Conservation (phyloP, 2,113 vertebrate species). For the Crotophaga sulcirostris region DNA sequence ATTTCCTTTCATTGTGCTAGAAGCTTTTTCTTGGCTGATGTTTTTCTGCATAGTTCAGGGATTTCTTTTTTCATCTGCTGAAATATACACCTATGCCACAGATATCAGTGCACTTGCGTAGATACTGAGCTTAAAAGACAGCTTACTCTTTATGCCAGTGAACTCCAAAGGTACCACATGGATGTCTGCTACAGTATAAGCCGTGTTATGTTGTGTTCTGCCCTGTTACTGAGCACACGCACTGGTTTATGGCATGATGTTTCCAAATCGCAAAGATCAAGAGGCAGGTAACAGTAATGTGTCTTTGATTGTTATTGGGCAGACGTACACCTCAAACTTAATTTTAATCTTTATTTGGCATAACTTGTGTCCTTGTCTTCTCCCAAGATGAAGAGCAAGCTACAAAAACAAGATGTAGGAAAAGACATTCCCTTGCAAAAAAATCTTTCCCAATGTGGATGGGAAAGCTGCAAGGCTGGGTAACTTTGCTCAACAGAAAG, state of each 20-base stretch:
- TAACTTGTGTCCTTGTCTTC: neutral
- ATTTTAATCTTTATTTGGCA: neutral
- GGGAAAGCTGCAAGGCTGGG: neutral
- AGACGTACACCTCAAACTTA: neutral
- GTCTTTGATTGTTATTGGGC: neutral
- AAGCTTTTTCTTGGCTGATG: neutral
- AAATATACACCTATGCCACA: neutral
- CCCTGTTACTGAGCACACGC: neutral
- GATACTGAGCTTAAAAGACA: neutral
- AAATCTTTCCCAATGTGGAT: neutral
- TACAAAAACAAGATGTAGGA: neutral
- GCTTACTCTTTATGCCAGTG: neutral
- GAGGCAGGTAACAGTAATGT: neutral
- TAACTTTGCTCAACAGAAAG: neutral
- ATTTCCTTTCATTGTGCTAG: constrained; percentile 27
- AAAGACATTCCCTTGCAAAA: neutral
- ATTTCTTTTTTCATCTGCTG: neutral
- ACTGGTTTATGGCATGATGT: neutral
- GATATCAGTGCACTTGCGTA: neutral
- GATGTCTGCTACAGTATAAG: neutral
- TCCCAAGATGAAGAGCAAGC: neutral
- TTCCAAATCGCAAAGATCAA: neutral
- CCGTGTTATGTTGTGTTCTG: neutral
- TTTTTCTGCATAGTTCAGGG: neutral
- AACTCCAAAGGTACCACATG: neutral